A percentile compares a stretch with the other conserved stretches of the same genome.
These are phyloP conservation scores for Perizoma affinitatum DNA, from an alignment of 2,888 invertebrate species.

Conservation along the genomic window DNA sequence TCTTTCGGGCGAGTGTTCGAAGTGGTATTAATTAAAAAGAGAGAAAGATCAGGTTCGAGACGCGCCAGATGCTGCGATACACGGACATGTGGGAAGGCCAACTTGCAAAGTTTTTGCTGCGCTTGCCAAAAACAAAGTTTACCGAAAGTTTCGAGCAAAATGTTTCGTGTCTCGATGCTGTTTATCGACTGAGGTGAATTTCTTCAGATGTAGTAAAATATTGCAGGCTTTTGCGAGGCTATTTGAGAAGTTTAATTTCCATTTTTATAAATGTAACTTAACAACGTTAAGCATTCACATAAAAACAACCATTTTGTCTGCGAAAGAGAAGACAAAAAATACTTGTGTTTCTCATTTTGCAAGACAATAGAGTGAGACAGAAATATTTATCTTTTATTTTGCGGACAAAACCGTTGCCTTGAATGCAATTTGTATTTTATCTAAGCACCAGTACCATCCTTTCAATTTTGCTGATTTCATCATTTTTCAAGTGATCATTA, in stretches of 20 bases:
- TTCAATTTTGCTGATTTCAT: too few relatives aligned
- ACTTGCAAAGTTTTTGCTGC: slow-evolving; percentile 39
- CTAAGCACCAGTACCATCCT: too few relatives aligned
- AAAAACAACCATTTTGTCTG: too few relatives aligned
- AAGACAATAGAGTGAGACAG: too few relatives aligned
- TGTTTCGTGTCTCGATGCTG: slow-evolving; percentile 38
- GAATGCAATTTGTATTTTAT: too few relatives aligned
- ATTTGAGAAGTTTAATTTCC: slow-evolving; percentile 1
- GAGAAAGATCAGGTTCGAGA: slow-evolving; percentile 67
- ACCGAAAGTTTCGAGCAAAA: slow-evolving; percentile 45
- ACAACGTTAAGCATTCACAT: too few relatives aligned
- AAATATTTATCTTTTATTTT: too few relatives aligned
- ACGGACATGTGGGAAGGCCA: slow-evolving; percentile 42
- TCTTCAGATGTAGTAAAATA: slow-evolving; percentile 31
- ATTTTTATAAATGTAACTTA: too few relatives aligned
- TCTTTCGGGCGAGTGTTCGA: slow-evolving; percentile 78
- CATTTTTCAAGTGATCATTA: too few relatives aligned
- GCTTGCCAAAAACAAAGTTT: slow-evolving; percentile 55
- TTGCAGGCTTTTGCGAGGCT: slow-evolving; percentile 18
- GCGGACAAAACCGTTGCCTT: too few relatives aligned
- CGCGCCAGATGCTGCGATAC: slow-evolving; percentile 50
- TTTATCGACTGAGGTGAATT: slow-evolving; percentile 38
- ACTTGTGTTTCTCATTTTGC: too few relatives aligned
- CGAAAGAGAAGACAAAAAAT: too few relatives aligned
- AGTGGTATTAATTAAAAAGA: slow-evolving; percentile 83